These are phyloP conservation scores for Clivina fossor DNA, from an alignment of 2,888 invertebrate species.

Conservation along the genomic window DNA sequence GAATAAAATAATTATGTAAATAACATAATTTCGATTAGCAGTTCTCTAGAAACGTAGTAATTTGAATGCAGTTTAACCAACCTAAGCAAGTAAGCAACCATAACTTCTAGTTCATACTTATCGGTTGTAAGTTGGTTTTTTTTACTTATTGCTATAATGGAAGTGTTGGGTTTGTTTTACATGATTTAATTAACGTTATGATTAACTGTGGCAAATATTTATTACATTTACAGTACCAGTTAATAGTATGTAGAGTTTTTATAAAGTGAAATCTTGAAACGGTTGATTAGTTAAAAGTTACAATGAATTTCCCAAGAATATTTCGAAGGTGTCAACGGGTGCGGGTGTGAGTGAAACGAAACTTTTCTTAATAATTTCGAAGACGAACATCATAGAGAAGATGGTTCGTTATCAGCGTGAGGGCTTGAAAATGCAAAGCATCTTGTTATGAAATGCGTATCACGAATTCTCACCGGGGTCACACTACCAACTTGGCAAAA, in stretches of 20 bases:
- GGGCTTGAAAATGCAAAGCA: constrained; percentile 53
- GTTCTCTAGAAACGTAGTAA: constrained; percentile 15
- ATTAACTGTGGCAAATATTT: constrained; percentile 8
- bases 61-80: constrained; percentile 16
- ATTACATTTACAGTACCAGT: constrained; percentile 9
- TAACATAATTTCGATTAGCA: no score
- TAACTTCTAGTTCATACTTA: constrained; percentile 29
- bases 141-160: constrained; percentile 32
- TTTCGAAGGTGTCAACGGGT: constrained; percentile 33
- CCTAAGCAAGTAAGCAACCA: constrained; percentile 20
- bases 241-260: constrained; percentile 26
- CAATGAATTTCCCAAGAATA: constrained; percentile 30
- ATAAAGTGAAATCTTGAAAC: constrained; percentile 31
- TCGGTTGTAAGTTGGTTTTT: constrained; percentile 34
- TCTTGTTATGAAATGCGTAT: constrained; percentile 68
- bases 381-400: constrained; percentile 12
- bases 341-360: constrained; percentile 32
- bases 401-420: constrained; percentile 24
- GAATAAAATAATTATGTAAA: no score
- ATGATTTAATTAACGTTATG: constrained; percentile 26
- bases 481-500: constrained; percentile 71
- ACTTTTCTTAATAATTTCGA: constrained; percentile 19
- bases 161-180: constrained; percentile 32
- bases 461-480: constrained; percentile 56
- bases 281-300: constrained; percentile 29